Evolutionary conservation across 2,888 invertebrate species (phyloP), one percentile per base, ranked within the genome.

Genomic region (Cremastobaeus sp.): DNA sequence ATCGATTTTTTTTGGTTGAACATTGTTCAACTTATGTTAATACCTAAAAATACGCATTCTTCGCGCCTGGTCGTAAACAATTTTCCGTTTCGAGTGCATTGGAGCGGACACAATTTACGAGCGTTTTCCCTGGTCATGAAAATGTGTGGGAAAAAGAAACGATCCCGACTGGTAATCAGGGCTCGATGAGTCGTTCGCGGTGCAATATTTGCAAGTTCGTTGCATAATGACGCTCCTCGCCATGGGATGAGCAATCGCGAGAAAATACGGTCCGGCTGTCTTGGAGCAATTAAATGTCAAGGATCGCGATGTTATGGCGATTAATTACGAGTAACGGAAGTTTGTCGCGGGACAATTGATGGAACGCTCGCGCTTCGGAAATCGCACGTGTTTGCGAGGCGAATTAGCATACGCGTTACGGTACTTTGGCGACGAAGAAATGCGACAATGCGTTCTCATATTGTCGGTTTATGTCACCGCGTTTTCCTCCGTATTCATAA

Each of bases 241-340:
- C 21, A 17, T 15, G 35, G 20, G 65, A 65, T 45, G 54, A 39
- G 57, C 55, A 39, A 55, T 62, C 20, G 65, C 62, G 35, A 48
- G 70, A 47, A 41, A 20, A 52, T 52, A 17, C 48, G 48, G 32
- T 8, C 4, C 25, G 25, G 4, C 4, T 8, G 14, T 47, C 30
- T 1, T 37, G 28, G 37, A 55, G 60, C 78, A 79, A 81, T 79
- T 77, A 79, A 80, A 76, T 60, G 62, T 69, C 78, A 70, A 80
- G 79, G 77, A 79, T 77, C 59, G 45, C 66, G 43, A 35, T 69
- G 76, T 74, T 73, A 54, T 45, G 75, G 71, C 78, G 77, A 76
- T 80, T 77, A 80, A 82, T 82, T 80, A 78, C 68, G 76, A 57
- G 57, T 73, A 73, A 73, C 73, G 73, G 68, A 66, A 73, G 60